Percentiles rank a stretch among this genome's conserved stretches.
phyloP scores from a whole-genome alignment of 2,113 vertebrate genomes.

The Hypanus sabinus region DNA sequence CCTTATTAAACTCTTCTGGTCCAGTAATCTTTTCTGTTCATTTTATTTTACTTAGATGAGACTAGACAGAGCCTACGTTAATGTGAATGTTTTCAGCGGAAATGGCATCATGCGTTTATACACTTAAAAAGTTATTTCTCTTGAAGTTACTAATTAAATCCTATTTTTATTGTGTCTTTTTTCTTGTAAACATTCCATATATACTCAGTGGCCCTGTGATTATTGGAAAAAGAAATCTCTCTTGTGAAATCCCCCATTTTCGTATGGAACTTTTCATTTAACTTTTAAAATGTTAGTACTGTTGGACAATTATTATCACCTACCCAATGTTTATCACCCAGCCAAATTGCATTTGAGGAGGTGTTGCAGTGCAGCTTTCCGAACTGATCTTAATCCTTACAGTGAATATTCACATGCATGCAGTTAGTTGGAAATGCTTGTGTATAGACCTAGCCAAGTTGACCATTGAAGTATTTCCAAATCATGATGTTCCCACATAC shows the following conservation, averaged over 20 bases:
- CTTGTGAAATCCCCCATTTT: too few relatives aligned
- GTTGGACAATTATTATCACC: too few relatives aligned
- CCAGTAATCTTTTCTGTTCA: slow-evolving; percentile 14
- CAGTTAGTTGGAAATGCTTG: not conserved
- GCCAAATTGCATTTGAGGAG: too few relatives aligned
- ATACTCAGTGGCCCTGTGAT: not conserved
- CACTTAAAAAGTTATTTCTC: not conserved
- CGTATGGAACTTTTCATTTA: too few relatives aligned
- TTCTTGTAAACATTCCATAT: not conserved
- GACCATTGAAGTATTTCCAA: not conserved
- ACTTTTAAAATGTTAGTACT: too few relatives aligned
- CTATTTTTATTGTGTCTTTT: not conserved
- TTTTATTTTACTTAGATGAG: not conserved
- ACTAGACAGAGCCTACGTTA: not conserved
- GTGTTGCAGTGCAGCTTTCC: too few relatives aligned
- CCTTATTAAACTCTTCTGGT: slow-evolving; percentile 6
- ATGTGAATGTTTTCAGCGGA: not conserved
- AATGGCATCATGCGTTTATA: not conserved
- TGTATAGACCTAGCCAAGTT: not conserved
- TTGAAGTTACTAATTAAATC: not conserved
- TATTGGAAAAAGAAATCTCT: not conserved
- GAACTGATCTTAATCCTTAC: too few relatives aligned
- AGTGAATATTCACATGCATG: too few relatives aligned
- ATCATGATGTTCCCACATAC: not conserved
- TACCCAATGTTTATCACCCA: too few relatives aligned